Base-by-base conservation (phyloP, 2,113 vertebrate genomes). In the Zosterops lateralis region DNA sequence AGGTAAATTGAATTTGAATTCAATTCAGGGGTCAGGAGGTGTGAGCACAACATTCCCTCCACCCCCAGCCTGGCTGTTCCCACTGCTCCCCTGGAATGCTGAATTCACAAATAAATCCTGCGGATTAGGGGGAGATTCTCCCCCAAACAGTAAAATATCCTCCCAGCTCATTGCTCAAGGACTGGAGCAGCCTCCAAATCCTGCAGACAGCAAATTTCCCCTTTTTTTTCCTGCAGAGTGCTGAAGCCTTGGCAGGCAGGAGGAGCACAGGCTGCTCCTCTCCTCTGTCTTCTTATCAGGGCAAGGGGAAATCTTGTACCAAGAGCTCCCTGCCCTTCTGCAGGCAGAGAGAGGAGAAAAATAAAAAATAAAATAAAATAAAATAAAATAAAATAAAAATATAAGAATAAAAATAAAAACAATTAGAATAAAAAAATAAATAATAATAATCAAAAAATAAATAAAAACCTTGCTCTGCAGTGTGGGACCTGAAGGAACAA, bases 131-230 rank as follows among this genome's bases (percentile, higher is more conserved):
- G 31, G 28, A 79, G 24, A 44, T 66, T 61, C 20, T 38, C 67
- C 32, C 67, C 34, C 3, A 54, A 7, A 6, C 8, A 64, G 32
- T 34, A 17, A 21, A 1, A 8, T 3, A 10, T 36, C 45, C 80
- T 90, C 79, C 61, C 47, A 56, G 79, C 79, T 87, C 70, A 21
- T 20, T 24, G 6, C 45, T 90, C 90, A 87, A 85, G 85, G 94
- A n/a, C 80, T 6, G 54, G 40, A 68, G 24, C 82, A 81, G 56
- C 40, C 25, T 53, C 44, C 6, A 34, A 68, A 6, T 2, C 44
- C 8, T 14, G 48, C 8, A 51, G 1, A 2, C 19, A 57, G 36
- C 25, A 42, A 79, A 4, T 25, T 53, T 20, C 71, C 67, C 50
- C 32, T 12, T 16, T 87, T 11, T 89, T 12, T 20, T 4, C 51